A percentile compares a stretch with the other conserved stretches of the same genome.
phyloP scores from a whole-genome alignment of 2,113 vertebrate genomes.

The Arvicanthis niloticus region DNA sequence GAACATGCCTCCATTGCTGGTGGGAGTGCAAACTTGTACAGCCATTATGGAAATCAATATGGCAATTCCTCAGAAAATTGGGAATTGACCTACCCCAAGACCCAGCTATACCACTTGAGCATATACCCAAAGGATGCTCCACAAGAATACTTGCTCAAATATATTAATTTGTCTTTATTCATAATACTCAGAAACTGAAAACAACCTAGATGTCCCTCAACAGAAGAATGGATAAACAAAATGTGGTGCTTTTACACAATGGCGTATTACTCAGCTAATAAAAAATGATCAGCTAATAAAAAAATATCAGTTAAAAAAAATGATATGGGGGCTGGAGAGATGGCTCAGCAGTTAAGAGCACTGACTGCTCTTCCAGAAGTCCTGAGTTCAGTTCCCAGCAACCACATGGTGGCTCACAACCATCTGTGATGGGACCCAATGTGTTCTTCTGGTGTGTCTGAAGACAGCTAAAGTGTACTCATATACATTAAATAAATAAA shows the following conservation, averaged over 20 bases:
- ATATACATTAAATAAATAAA: too few species aligned
- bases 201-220: neutral
- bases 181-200: neutral
- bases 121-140: neutral
- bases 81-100: neutral
- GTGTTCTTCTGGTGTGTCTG: too few species aligned
- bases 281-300: too few species aligned
- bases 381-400: too few species aligned
- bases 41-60: neutral
- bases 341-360: too few species aligned
- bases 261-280: neutral
- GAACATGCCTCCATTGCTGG: neutral
- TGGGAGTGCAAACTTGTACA: neutral
- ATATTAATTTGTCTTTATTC: neutral
- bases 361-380: too few species aligned
- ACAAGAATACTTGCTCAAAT: neutral
- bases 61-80: neutral
- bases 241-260: neutral
- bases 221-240: neutral
- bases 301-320: too few species aligned
- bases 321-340: too few species aligned
- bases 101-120: neutral
- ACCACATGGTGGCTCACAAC: too few species aligned
- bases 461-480: too few species aligned
- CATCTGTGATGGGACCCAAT: too few species aligned